phyloP scores from a whole-genome alignment of 1,140 invertebrate species.

The Holotrichia oblita region DNA sequence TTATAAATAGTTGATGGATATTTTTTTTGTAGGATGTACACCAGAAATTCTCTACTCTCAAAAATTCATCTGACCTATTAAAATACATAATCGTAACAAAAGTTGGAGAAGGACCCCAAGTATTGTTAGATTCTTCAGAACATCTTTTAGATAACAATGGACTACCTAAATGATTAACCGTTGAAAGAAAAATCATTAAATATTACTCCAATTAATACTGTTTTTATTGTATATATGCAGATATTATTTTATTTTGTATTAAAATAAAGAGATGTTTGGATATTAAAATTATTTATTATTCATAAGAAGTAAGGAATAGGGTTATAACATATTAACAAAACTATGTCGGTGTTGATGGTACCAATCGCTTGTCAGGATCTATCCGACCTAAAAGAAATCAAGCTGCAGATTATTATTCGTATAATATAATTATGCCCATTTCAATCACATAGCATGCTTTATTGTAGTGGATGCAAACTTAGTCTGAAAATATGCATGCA shows the following conservation, averaged over 20 bases:
- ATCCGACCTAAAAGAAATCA: not conserved
- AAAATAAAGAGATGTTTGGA: not conserved
- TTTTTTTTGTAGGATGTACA: no score
- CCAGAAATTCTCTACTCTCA: no score
- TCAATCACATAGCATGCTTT: not conserved
- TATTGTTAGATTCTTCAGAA: slow-evolving; percentile 59
- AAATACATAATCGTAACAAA: no score
- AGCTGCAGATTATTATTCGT: not conserved
- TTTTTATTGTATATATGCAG: not conserved
- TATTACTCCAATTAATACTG: no score
- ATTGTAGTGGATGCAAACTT: not conserved
- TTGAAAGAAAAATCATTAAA: not conserved
- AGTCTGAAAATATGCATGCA: slow-evolving; percentile 9
- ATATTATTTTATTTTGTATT: not conserved
- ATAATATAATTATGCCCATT: not conserved
- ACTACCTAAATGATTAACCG: slow-evolving; percentile 56
- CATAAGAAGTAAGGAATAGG: not conserved
- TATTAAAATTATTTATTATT: slow-evolving; percentile 4
- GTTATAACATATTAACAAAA: not conserved
- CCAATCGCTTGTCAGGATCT: not conserved
- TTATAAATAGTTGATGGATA: no score
- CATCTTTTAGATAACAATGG: slow-evolving; percentile 69
- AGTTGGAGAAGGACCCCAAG: slow-evolving; percentile 76
- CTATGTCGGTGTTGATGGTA: not conserved
- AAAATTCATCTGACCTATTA: no score